Conservation (phyloP, 2,113 vertebrate genomes). For the Rhinogobius similis region DNA sequence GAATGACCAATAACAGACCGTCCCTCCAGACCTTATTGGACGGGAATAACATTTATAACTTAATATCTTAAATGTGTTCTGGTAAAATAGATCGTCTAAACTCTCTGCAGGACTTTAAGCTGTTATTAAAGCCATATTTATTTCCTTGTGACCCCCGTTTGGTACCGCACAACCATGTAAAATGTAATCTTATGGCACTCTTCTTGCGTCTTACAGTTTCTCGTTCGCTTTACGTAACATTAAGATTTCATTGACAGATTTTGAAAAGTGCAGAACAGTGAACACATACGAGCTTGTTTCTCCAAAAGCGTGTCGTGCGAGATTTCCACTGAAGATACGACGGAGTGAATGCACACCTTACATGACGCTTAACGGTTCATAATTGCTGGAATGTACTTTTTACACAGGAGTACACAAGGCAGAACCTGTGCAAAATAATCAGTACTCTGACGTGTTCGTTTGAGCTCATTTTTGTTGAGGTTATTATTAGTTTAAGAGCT, state of each 20-base stretch:
- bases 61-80: no score
- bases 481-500: no score
- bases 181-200: neutral
- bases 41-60: no score
- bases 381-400: neutral
- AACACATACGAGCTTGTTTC: neutral
- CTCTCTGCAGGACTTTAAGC: no score
- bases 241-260: conserved; percentile 8
- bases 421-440: neutral
- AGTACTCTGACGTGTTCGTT: neutral
- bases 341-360: neutral
- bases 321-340: neutral
- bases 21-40: no score
- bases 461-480: neutral
- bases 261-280: neutral
- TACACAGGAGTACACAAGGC: neutral
- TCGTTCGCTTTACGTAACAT: neutral
- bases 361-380: neutral
- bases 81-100: no score
- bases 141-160: neutral
- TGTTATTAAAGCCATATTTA: no score
- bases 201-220: neutral
- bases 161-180: neutral
- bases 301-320: neutral
- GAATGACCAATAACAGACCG: no score